Evolutionary conservation across 2,797 vertebrate genomes (phyloP).

Genomic region (Cossypha caffra): DNA sequence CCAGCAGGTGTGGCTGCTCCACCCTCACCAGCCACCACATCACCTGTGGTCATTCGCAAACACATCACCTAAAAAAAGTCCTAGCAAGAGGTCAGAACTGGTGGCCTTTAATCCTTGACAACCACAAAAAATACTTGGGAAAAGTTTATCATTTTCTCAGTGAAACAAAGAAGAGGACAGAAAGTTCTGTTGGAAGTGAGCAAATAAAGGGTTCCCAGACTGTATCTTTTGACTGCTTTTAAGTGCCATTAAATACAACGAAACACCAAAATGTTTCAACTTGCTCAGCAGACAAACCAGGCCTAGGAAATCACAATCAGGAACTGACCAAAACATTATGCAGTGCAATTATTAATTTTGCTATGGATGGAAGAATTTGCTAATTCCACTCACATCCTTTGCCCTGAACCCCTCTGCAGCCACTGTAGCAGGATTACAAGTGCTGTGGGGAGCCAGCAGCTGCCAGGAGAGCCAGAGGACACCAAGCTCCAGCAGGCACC

Average conservation of each 20-base stretch:
- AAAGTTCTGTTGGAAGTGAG: background rate
- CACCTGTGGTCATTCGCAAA: background rate
- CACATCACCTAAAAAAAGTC: fast-evolving
- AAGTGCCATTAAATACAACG: background rate
- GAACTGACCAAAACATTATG: background rate
- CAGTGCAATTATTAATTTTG: background rate
- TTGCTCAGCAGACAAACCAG: background rate
- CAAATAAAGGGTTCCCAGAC: background rate
- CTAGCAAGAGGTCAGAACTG: background rate
- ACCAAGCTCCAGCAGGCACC: background rate
- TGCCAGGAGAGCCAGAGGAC: background rate
- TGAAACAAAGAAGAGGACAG: background rate
- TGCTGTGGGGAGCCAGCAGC: background rate
- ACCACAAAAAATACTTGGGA: background rate
- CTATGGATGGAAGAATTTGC: background rate
- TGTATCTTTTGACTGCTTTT: background rate
- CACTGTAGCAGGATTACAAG: background rate
- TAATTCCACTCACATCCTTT: background rate
- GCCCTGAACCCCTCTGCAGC: background rate
- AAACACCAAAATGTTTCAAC: background rate
- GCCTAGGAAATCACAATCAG: background rate
- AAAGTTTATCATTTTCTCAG: background rate
- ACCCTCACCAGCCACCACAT: background rate
- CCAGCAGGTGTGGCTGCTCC: background rate
- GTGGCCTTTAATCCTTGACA: background rate